A percentile compares a stretch with the other conserved stretches of the same genome.
These are phyloP conservation scores for Cyaniris semiargus DNA, from an alignment of 2,888 invertebrate genomes.

Conservation along the genomic window DNA sequence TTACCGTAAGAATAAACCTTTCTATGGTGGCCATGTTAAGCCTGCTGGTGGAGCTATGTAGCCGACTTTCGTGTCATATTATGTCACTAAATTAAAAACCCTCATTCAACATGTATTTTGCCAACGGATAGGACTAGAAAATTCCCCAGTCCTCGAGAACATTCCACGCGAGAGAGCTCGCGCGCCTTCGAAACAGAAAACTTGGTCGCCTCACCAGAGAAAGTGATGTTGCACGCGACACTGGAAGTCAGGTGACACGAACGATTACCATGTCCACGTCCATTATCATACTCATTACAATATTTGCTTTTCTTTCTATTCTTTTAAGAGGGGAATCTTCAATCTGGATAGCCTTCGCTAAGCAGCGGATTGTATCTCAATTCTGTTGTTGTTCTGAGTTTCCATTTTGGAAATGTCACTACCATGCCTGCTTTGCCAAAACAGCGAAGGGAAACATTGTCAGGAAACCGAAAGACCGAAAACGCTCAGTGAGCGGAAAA, in stretches of 20 bases:
- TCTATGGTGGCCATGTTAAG: too few species aligned
- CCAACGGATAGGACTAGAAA: constrained; percentile 38
- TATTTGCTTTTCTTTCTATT: constrained; percentile 20
- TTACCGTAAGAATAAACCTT: too few species aligned
- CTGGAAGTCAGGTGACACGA: constrained; percentile 49
- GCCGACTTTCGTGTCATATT: background rate
- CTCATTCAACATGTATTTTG: background rate
- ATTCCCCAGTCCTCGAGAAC: constrained; percentile 44
- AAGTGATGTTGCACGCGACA: constrained; percentile 71
- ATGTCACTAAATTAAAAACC: background rate
- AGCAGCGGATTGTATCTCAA: too few species aligned
- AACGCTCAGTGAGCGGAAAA: too few species aligned
- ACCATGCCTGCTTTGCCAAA: too few species aligned
- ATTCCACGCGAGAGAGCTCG: constrained; percentile 67
- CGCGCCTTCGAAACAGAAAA: constrained; percentile 67
- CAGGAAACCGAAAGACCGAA: too few species aligned
- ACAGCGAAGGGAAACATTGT: too few species aligned
- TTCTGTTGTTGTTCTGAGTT: too few species aligned
- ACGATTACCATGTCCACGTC: constrained; percentile 53
- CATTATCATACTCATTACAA: constrained; percentile 38
- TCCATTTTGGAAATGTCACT: too few species aligned
- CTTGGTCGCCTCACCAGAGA: constrained; percentile 58
- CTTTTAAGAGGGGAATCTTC: background rate
- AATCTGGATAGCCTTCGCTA: background rate
- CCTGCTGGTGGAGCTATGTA: background rate